A percentile compares a stretch with the other conserved stretches of the same genome.
These are phyloP conservation scores for Meloidogyne chitwoodi DNA, from an alignment of 1,140 invertebrate species.

Conservation along the genomic window DNA sequence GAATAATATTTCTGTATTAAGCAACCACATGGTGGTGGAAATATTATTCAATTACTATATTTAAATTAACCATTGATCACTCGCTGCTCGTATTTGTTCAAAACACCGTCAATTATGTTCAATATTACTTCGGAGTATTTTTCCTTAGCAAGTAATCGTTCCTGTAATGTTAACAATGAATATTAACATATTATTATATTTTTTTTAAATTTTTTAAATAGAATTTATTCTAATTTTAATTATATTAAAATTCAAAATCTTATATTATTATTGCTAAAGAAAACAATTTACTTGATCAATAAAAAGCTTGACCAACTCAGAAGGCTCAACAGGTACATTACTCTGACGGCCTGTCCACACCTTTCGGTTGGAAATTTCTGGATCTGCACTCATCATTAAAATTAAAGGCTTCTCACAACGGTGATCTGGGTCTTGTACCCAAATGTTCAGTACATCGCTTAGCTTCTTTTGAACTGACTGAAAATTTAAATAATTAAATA, in stretches of 20 bases:
- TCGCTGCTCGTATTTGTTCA: constrained; percentile 4
- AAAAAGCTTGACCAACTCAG: constrained; percentile 12
- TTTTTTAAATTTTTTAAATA: too few species aligned
- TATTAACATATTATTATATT: background rate
- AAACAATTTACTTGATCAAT: constrained; percentile 1
- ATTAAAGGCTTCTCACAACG: constrained; percentile 11
- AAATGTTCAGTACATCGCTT: constrained; percentile 3
- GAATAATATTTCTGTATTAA: too few species aligned
- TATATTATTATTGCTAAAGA: too few species aligned
- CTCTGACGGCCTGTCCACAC: constrained; percentile 12
- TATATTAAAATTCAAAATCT: too few species aligned
- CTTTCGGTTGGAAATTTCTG: background rate
- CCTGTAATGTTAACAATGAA: background rate
- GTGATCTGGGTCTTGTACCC: constrained; percentile 5
- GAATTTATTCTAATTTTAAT: background rate
- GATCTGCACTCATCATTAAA: constrained; percentile 10
- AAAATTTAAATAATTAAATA: background rate
- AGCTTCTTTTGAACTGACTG: constrained; percentile 13
- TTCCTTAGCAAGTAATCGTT: background rate
- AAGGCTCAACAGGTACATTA: background rate
- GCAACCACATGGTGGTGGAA: too few species aligned
- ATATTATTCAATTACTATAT: background rate
- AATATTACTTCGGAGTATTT: constrained; percentile 8
- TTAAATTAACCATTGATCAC: background rate
- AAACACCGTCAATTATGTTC: constrained; percentile 17